phyloP scores from a whole-genome alignment of 2,797 vertebrate species.

The Enteromius fasciolatus region DNA sequence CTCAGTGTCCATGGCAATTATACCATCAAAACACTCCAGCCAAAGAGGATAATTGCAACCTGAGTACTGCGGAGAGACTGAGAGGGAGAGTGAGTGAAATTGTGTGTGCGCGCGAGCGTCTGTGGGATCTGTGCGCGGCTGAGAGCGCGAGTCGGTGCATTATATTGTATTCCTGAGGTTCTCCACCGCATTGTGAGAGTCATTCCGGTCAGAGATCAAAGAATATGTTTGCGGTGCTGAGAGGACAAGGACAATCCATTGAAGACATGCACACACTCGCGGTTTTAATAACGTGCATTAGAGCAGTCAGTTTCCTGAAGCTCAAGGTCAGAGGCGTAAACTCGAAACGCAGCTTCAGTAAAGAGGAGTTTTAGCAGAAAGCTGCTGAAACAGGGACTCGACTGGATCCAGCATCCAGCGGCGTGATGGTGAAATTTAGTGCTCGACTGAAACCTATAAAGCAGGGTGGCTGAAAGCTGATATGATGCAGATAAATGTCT shows the following conservation, averaged over 20 bases:
- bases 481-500: not conserved
- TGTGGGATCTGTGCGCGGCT: conserved; percentile 42
- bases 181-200: conserved; percentile 54
- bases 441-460: not conserved
- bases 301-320: conserved; percentile 33
- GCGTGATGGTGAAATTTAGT: not conserved
- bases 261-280: conserved; percentile 49
- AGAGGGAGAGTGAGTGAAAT: conserved; percentile 57
- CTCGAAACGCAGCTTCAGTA: conserved; percentile 44
- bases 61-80: conserved; percentile 64
- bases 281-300: conserved; percentile 46
- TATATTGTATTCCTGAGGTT: conserved; percentile 53
- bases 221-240: conserved; percentile 75
- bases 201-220: conserved; percentile 67
- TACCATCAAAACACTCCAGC: conserved; percentile 85
- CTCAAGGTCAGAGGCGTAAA: conserved; percentile 48
- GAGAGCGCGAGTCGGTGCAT: conserved; percentile 51
- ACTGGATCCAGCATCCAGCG: not conserved
- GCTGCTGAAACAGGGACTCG: conserved; percentile 4
- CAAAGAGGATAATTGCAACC: conserved; percentile 85
- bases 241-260: conserved; percentile 63
- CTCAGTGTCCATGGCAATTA: conserved; percentile 84
- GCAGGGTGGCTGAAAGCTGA: not conserved
- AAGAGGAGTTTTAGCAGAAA: conserved; percentile 30
- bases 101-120: conserved; percentile 58